phyloP scores from a whole-genome alignment of 2,797 vertebrate species.

The Sebastes wilsoni region DNA sequence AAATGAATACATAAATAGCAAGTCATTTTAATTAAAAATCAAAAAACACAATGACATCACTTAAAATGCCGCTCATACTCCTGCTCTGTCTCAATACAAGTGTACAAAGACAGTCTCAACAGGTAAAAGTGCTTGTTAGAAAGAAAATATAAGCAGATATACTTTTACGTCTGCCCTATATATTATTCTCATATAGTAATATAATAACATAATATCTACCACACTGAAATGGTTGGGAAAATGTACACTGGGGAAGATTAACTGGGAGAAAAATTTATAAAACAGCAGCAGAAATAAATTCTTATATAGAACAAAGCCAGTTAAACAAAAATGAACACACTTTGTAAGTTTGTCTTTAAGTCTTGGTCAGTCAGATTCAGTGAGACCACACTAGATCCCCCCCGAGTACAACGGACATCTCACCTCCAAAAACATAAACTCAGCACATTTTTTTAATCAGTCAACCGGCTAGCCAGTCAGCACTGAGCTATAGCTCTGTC shows the following conservation, averaged over 20 bases:
- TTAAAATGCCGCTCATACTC: too few species aligned
- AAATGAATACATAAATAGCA: not conserved
- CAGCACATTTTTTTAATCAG: constrained; percentile 64
- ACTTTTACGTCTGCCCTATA: not conserved
- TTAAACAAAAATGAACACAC: not conserved
- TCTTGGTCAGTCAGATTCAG: not conserved
- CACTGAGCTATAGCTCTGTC: constrained; percentile 55
- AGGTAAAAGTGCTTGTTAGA: not conserved
- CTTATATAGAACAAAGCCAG: not conserved
- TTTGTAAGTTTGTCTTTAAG: not conserved
- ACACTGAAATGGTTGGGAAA: not conserved
- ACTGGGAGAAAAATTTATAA: not conserved
- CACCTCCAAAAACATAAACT: constrained; percentile 41
- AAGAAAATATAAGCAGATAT: not conserved
- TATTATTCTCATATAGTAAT: not conserved
- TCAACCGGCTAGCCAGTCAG: constrained; percentile 48
- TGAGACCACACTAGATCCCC: not conserved
- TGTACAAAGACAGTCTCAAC: not conserved
- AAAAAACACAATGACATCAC: not conserved
- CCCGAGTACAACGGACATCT: not conserved
- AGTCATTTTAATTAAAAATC: not conserved
- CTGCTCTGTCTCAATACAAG: not conserved
- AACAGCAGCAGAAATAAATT: not conserved
- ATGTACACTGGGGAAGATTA: not conserved
- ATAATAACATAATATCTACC: not conserved